Base-by-base conservation (phyloP, 2,888 invertebrate genomes). In the Deroplatys truncata region DNA sequence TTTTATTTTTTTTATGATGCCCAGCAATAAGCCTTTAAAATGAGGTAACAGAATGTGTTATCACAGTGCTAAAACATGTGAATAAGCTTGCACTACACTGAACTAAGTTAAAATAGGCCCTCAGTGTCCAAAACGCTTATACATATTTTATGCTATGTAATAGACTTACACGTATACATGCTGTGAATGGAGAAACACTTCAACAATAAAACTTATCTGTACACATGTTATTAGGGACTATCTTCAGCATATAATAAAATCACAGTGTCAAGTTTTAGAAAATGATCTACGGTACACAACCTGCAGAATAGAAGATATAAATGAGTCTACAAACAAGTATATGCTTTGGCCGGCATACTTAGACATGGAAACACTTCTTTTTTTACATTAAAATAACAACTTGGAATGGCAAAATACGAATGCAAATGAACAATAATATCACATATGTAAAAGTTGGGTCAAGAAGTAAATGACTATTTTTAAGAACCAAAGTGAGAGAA, bases 21-120 rank as follows among this genome's bases (percentile, higher is more conserved):
- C 20, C 56, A 72, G 56, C 20, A 72, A 72, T 72, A 72, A 72
- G 20, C 16, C 56, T 72, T 72, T 72, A 72, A 87, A 87, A 87
- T 87, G 87, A 87, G 87, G 87, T 87, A 87, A 87, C 82, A 82
- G 83, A 87, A 35, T 87, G 87, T 82, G 83, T 82, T 87, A 87
- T 87, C 87, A 87, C 87, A 87, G 87, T 72, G 56, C 56, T 72
- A 72, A 72, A 72, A 72, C 25, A 72, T 16, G 56, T 72, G 56
- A 72, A 72, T 9, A 72, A 72, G 56, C 56, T 72, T 72, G 56
- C 20, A 72, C 20, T 72, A 72, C 56, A 20, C 56, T 72, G 16
- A 72, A 72, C 56, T 72, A 72, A 72, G 25, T 72, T 72, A 72
- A 72, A 72, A 72, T 72, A 72, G 56, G 56, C 56, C 56, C 16